phyloP scores from a whole-genome alignment of 2,797 vertebrate genomes.

The Mormyrops attenuatus region DNA sequence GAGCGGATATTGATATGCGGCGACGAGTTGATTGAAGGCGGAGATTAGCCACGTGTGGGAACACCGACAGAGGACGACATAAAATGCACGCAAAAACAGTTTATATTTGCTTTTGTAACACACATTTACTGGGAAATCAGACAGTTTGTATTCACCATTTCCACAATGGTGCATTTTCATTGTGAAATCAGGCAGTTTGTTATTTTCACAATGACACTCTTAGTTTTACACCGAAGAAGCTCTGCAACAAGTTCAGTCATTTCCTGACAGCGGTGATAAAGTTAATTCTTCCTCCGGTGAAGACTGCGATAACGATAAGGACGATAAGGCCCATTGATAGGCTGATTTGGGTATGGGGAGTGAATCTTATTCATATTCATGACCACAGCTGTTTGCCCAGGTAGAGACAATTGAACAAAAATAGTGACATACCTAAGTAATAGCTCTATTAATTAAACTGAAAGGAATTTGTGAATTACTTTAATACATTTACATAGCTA shows the following conservation, averaged over 20 bases:
- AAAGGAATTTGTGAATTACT: background rate
- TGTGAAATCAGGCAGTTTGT: background rate
- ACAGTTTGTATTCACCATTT: background rate
- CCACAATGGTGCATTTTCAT: background rate
- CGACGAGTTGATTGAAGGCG: background rate
- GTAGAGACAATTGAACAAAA: background rate
- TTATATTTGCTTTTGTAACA: background rate
- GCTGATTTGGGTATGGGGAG: background rate
- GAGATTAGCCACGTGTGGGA: background rate
- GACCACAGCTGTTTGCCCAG: background rate
- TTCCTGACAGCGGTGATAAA: background rate
- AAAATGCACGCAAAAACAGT: background rate
- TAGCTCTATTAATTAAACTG: background rate
- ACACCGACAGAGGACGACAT: background rate
- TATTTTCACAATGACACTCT: background rate
- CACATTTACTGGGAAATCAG: background rate
- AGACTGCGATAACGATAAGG: no score
- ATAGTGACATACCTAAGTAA: background rate
- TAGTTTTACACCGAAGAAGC: background rate
- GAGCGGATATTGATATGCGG: background rate
- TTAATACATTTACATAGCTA: background rate
- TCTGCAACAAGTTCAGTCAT: background rate
- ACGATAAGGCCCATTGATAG: background rate
- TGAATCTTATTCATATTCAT: background rate
- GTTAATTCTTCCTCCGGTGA: no score